Conservation (phyloP, 2,888 invertebrate genomes). For the Caenorhabditis sp. region DNA sequence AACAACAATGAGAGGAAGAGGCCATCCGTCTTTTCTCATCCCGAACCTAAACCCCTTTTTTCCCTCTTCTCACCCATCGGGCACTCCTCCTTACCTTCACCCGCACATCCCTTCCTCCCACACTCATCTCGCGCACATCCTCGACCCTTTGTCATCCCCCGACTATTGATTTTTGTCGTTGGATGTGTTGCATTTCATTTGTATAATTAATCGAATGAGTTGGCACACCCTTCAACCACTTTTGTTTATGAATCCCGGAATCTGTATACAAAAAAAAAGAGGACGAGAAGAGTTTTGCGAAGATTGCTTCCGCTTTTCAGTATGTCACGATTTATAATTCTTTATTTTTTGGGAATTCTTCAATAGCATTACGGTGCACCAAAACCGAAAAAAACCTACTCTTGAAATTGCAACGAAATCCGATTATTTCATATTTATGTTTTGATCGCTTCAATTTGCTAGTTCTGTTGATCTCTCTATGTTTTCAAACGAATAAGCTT, state of each 20-base stretch:
- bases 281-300: not conserved
- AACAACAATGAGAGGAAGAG: conserved; percentile 52
- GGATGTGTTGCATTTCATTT: conserved; percentile 46
- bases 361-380: too few relatives aligned
- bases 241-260: conserved; percentile 50
- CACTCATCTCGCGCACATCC: conserved; percentile 35
- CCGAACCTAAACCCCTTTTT: conserved; percentile 45
- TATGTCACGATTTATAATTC: too few relatives aligned
- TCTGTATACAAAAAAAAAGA: conserved; percentile 41
- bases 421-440: conserved; percentile 24
- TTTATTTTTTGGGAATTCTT: too few relatives aligned
- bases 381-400: not conserved
- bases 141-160: conserved; percentile 1
- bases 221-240: not conserved
- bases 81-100: conserved; percentile 27
- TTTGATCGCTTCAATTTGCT: not conserved
- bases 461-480: not conserved
- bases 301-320: conserved; percentile 21
- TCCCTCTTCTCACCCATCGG: not conserved
- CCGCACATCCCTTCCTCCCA: conserved; percentile 28
- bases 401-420: conserved; percentile 10
- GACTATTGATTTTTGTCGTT: conserved; percentile 51
- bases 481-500: not conserved
- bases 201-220: not conserved
- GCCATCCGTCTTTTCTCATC: conserved; percentile 36